A percentile compares a stretch with the other conserved stretches of the same genome.
Evolutionary conservation across 1,140 invertebrate genomes (phyloP).

Genomic region (Solenopsis invicta): DNA sequence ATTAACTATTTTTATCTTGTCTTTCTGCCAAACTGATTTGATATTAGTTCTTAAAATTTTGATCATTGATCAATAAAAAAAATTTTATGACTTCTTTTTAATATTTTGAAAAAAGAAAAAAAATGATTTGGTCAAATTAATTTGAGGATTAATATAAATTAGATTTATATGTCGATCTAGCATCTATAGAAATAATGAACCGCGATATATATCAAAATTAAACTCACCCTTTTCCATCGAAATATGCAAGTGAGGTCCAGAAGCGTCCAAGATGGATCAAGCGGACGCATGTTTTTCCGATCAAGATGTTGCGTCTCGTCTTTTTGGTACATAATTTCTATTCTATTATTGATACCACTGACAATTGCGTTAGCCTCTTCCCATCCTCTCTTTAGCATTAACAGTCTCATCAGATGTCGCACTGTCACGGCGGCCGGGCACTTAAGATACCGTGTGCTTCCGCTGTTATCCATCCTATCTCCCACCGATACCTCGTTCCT

Average conservation of each 20-base stretch:
- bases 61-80: neutral
- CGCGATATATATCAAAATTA: neutral
- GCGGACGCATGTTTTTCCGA: conserved; percentile 37
- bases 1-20: neutral
- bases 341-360: conserved; percentile 73
- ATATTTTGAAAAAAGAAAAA: neutral
- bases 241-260: conserved; percentile 83
- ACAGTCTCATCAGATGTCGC: conserved; percentile 80
- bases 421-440: conserved; percentile 84
- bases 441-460: conserved; percentile 79
- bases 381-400: conserved; percentile 84
- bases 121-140: neutral
- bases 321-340: conserved; percentile 80
- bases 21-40: neutral
- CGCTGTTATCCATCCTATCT: neutral
- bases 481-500: neutral
- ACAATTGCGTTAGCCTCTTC: conserved; percentile 71
- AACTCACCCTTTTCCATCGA: conserved; percentile 82
- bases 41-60: neutral
- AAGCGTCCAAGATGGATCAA: conserved; percentile 83
- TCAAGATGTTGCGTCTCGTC: neutral
- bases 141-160: neutral
- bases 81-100: no score
- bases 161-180: neutral
- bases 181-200: neutral